Evolutionary conservation across 2,888 invertebrate genomes (phyloP).

Genomic region (Scaeva pyrastri): DNA sequence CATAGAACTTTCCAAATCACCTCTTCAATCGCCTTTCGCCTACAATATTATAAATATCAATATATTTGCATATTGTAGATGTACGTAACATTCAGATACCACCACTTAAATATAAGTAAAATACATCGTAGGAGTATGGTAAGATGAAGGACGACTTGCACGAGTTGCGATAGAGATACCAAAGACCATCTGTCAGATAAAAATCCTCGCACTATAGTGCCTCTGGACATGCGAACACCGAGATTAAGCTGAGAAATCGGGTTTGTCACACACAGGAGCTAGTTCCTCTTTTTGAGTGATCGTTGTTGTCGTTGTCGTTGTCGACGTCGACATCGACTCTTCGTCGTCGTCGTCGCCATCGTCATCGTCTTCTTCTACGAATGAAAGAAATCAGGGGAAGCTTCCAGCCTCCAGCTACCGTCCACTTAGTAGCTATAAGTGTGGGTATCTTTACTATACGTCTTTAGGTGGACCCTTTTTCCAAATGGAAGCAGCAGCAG

Average conservation of each 20-base stretch:
- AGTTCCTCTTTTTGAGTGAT: slow-evolving; percentile 54
- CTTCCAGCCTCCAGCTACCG: background rate
- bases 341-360: background rate
- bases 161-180: slow-evolving; percentile 58
- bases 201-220: slow-evolving; percentile 53
- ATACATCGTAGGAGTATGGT: slow-evolving; percentile 37
- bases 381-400: background rate
- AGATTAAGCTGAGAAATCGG: slow-evolving; percentile 58
- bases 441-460: background rate
- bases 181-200: slow-evolving; percentile 68
- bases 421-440: background rate
- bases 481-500: too few relatives aligned
- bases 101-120: slow-evolving; percentile 24
- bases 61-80: slow-evolving; percentile 4
- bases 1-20: slow-evolving; percentile 23
- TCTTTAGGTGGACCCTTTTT: background rate
- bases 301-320: slow-evolving; percentile 12
- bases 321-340: background rate
- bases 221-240: slow-evolving; percentile 48
- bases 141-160: slow-evolving; percentile 37
- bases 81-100: background rate
- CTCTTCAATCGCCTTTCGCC: slow-evolving; percentile 48
- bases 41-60: slow-evolving; percentile 28
- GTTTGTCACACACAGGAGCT: slow-evolving; percentile 51
- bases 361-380: background rate